Evolutionary conservation across 2,797 vertebrate genomes (phyloP).

Genomic region (Parauchenoglanis punctatus): DNA sequence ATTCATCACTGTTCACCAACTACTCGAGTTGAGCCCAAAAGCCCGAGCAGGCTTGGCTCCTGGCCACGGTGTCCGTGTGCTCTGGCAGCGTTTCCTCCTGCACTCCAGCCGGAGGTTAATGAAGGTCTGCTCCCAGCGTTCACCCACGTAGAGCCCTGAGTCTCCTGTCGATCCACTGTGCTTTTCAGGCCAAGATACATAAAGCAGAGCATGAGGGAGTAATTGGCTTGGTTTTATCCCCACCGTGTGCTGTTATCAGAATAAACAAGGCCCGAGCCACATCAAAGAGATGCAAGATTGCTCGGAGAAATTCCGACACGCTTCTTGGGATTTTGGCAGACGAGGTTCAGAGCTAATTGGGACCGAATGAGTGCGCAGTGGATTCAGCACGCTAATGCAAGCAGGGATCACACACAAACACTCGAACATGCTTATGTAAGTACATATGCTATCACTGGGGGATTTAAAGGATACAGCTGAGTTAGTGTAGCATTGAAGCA

Average conservation of each 20-base stretch:
- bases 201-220: slow-evolving; percentile 50
- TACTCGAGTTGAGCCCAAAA: slow-evolving; percentile 17
- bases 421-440: slow-evolving; percentile 27
- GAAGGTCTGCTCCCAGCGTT: slow-evolving; percentile 32
- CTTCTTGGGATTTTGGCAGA: slow-evolving; percentile 34
- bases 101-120: slow-evolving; percentile 37
- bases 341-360: slow-evolving; percentile 26
- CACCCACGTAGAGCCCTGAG: slow-evolving; percentile 12
- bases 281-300: slow-evolving; percentile 36
- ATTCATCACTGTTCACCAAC: not conserved
- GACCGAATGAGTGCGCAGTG: slow-evolving; percentile 20
- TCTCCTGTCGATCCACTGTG: slow-evolving; percentile 30
- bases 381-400: not conserved
- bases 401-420: slow-evolving; percentile 19
- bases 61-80: slow-evolving; percentile 5
- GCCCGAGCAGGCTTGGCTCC: slow-evolving; percentile 26
- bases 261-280: slow-evolving; percentile 35
- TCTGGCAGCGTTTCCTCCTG: slow-evolving; percentile 35
- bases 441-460: not conserved
- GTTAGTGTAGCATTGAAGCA: not conserved
- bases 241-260: slow-evolving; percentile 40
- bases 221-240: slow-evolving; percentile 38
- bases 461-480: not conserved
- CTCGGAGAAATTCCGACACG: slow-evolving; percentile 34
- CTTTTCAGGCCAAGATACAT: slow-evolving; percentile 57